Conservation (phyloP, 2,797 vertebrate species). For the Enteromius anoplus region DNA sequence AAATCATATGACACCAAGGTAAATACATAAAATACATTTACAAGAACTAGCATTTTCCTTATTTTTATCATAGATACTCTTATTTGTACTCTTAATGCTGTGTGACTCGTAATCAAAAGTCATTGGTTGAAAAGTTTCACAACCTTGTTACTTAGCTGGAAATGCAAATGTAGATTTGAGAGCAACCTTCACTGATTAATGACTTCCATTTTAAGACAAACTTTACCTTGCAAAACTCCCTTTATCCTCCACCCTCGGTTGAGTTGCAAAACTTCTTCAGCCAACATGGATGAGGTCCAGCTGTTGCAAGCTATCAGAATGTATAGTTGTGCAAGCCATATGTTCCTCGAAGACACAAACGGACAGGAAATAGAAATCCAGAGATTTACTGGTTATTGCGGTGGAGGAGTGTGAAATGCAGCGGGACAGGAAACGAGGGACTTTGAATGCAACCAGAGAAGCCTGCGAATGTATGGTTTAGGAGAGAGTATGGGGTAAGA, state of each 20-base stretch:
- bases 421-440: slow-evolving; percentile 44
- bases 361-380: slow-evolving; percentile 22
- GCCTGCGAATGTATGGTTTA: slow-evolving; percentile 54
- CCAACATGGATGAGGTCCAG: slow-evolving; percentile 1
- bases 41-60: background rate
- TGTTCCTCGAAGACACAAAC: slow-evolving; percentile 28
- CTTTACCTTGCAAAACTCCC: background rate
- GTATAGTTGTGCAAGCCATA: slow-evolving; percentile 3
- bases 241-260: background rate
- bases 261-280: background rate
- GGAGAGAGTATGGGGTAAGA: slow-evolving; percentile 44
- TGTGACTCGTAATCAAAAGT: background rate
- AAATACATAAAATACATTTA: background rate
- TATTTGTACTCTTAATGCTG: background rate
- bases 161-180: background rate
- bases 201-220: background rate
- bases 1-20: background rate
- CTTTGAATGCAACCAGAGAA: slow-evolving; percentile 52
- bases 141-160: background rate
- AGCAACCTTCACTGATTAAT: background rate
- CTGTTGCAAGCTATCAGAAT: slow-evolving; percentile 23
- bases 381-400: slow-evolving; percentile 42
- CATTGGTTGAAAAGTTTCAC: background rate
- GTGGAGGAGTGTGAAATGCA: slow-evolving; percentile 48
- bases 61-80: background rate